phyloP scores from a whole-genome alignment of 2,888 invertebrate genomes.

The Eupeodes luniger region DNA sequence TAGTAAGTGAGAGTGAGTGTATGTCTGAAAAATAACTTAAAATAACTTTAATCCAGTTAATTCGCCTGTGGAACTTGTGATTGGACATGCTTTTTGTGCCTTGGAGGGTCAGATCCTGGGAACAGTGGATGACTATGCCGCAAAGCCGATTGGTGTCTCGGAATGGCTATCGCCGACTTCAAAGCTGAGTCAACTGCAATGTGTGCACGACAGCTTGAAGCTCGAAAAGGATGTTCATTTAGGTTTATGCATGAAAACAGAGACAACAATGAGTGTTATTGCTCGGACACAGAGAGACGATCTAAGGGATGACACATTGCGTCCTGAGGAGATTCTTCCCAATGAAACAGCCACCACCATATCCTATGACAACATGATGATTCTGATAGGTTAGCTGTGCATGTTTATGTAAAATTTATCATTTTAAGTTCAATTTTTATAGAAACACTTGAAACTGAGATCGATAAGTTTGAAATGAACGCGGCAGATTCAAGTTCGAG shows the following conservation, averaged over 20 bases:
- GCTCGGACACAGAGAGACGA: slow-evolving; percentile 94
- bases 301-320: slow-evolving; percentile 89
- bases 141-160: slow-evolving; percentile 90
- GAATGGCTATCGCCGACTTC: slow-evolving; percentile 95
- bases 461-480: slow-evolving; percentile 90
- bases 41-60: slow-evolving; percentile 86
- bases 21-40: neutral
- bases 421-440: slow-evolving; percentile 74
- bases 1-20: slow-evolving; percentile 86
- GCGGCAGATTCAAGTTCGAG: slow-evolving; percentile 86
- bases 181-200: slow-evolving; percentile 94
- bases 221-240: slow-evolving; percentile 94
- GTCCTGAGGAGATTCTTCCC: slow-evolving; percentile 91
- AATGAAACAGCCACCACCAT: slow-evolving; percentile 90
- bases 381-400: slow-evolving; percentile 89
- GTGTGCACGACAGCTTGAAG: slow-evolving; percentile 96
- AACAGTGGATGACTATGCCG: slow-evolving; percentile 88
- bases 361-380: slow-evolving; percentile 92
- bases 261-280: slow-evolving; percentile 88
- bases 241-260: slow-evolving; percentile 87
- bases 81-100: slow-evolving; percentile 92
- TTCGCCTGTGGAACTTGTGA: slow-evolving; percentile 93
- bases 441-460: slow-evolving; percentile 93
- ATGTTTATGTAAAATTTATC: slow-evolving; percentile 1
- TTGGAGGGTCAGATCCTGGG: slow-evolving; percentile 90